Conservation (phyloP, 2,113 vertebrate species). For the Paracanthobrama guichenoti region DNA sequence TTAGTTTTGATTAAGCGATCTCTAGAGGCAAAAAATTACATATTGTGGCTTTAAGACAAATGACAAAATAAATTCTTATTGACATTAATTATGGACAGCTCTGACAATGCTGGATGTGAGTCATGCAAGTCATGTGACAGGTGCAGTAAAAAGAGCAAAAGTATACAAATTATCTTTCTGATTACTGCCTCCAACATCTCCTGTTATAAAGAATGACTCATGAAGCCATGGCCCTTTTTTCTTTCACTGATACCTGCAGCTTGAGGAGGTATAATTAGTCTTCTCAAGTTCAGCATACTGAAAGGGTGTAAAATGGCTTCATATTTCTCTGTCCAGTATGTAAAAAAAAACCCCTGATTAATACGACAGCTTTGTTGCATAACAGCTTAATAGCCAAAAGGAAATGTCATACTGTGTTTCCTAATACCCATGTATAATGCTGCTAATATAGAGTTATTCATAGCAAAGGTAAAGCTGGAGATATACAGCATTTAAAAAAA, state of each 20-base stretch:
- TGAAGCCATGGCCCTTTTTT: background rate
- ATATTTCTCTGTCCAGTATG: background rate
- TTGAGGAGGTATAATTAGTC: background rate
- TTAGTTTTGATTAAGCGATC: too few relatives aligned
- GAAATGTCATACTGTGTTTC: background rate
- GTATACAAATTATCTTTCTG: background rate
- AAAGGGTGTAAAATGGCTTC: slow-evolving; percentile 11
- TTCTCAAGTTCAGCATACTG: background rate
- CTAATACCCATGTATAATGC: background rate
- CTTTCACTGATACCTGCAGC: background rate
- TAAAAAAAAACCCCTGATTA: background rate
- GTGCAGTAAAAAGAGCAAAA: background rate
- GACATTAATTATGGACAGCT: background rate
- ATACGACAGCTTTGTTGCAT: background rate
- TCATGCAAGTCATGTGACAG: background rate
- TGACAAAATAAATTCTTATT: background rate
- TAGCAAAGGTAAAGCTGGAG: background rate
- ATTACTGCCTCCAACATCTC: background rate
- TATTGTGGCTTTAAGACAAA: background rate
- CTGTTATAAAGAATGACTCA: background rate
- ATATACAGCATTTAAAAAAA: background rate
- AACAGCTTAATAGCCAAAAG: background rate
- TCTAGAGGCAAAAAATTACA: too few relatives aligned
- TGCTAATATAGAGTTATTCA: background rate
- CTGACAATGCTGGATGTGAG: background rate